Base-by-base conservation (phyloP, 1,140 invertebrate species). In the Asbolus verrucosus region DNA sequence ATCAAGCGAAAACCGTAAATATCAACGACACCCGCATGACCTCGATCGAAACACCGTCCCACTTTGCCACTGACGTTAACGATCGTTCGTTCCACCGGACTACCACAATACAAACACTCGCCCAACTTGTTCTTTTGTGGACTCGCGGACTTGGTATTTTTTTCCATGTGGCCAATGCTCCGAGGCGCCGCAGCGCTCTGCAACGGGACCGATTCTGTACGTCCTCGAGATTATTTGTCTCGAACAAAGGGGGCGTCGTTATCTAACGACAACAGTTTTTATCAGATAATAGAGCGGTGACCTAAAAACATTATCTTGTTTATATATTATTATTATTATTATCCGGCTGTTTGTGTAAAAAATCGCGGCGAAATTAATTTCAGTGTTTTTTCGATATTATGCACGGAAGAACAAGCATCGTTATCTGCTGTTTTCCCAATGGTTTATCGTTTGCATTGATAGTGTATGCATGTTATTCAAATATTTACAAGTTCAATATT, bases 51-150 rank as follows among this genome's bases (percentile, higher is more conserved):
- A 27, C 46, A 54, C 46, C 46, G 46, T 54, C 46, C 46, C 46
- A 54, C 21, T 62, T 39, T 38, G 11, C 16, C 43, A 24, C 11
- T 59, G 27, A 61, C 36, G 33, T 41, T 63, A 63, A 63, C 61
- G 61, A 63, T 63, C 39, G 21, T 39, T 21, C 31, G 61, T 62
- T 62, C 14, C 24, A 61, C 33, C 33, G 61, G 61, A 63, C 61
- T 63, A 63, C 61, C 61, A 63, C 61, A 63, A 63, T 63, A 63
- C 61, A 63, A 63, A 63, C 61, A 63, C 31, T 62, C 31, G 24
- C 24, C 24, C 33, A 62, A 62, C 36, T 36, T 38, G 60, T 62
- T 62, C 18, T 36, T 27, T 38, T 39, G 11, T 63, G 21, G 61
- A 15, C 6, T 38, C 19, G 11, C 39, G 21, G 61, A 27, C 24